Evolutionary conservation across 2,888 invertebrate species (phyloP).

Genomic region (Toxonevra muliebris): DNA sequence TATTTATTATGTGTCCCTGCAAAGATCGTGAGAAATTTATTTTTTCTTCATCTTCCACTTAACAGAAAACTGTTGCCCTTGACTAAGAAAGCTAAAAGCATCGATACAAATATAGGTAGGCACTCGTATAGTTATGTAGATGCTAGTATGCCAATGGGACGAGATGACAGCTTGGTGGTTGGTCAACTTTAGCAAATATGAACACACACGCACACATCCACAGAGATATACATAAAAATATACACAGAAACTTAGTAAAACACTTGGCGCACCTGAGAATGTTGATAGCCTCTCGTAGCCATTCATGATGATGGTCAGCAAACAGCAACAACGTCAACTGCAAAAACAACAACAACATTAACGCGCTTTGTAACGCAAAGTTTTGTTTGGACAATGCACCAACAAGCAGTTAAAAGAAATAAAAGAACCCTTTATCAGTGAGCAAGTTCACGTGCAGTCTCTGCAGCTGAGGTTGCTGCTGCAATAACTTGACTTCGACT

Average conservation of each 20-base stretch:
- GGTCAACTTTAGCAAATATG: too few species aligned
- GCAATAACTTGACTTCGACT: conserved; percentile 9
- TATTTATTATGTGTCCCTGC: conserved; percentile 44
- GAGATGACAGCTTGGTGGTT: conserved; percentile 18
- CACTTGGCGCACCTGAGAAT: conserved; percentile 62
- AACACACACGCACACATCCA: conserved; percentile 29
- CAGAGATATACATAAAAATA: conserved; percentile 9
- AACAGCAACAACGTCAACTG: conserved; percentile 11
- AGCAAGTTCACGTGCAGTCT: not conserved
- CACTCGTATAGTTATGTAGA: not conserved
- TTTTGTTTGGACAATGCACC: conserved; percentile 25
- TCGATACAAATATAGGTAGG: conserved; percentile 3
- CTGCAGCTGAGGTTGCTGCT: not conserved
- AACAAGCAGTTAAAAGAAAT: conserved; percentile 23
- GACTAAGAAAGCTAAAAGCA: conserved; percentile 21
- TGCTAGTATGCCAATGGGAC: not conserved
- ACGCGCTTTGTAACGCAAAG: conserved; percentile 44
- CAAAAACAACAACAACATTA: conserved; percentile 22
- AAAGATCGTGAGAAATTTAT: conserved; percentile 45
- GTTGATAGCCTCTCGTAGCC: conserved; percentile 53
- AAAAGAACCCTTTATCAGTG: conserved; percentile 23
- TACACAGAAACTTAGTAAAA: conserved; percentile 12
- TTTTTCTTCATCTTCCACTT: conserved; percentile 32
- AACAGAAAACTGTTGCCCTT: conserved; percentile 14
- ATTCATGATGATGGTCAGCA: not conserved